These are phyloP conservation scores for Phyllopteryx taeniolatus DNA, from an alignment of 2,113 vertebrate genomes.

Conservation along the genomic window DNA sequence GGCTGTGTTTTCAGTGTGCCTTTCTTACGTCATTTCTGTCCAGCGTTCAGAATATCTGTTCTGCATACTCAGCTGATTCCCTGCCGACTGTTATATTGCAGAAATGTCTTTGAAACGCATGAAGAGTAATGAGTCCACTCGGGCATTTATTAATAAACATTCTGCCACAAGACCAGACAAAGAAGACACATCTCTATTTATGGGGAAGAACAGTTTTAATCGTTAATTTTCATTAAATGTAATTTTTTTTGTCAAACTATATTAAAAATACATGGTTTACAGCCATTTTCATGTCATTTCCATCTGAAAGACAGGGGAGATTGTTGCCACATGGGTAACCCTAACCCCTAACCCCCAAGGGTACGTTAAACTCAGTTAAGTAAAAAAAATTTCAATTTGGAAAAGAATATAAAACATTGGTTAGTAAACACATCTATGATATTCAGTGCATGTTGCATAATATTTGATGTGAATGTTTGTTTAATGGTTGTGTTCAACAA, in stretches of 20 bases:
- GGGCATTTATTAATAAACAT: slow-evolving; percentile 70
- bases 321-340: too few species aligned
- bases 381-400: too few species aligned
- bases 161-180: slow-evolving; percentile 41
- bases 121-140: slow-evolving; percentile 65
- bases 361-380: too few species aligned
- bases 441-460: too few species aligned
- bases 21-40: slow-evolving; percentile 63
- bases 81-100: slow-evolving; percentile 63
- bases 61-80: slow-evolving; percentile 56
- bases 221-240: neutral
- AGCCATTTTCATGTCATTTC: neutral
- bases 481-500: too few species aligned
- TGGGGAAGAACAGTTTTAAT: neutral
- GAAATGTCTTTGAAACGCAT: slow-evolving; percentile 72
- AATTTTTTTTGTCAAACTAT: too few species aligned
- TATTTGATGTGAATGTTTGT: too few species aligned
- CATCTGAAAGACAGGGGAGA: neutral
- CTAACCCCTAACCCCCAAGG: too few species aligned
- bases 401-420: too few species aligned
- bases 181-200: neutral
- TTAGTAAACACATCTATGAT: too few species aligned
- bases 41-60: slow-evolving; percentile 67
- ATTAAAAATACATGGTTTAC: too few species aligned
- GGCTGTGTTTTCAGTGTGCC: neutral